These are phyloP conservation scores for Chrysopilus asiliformis DNA, from an alignment of 2,888 invertebrate genomes.

Conservation along the genomic window DNA sequence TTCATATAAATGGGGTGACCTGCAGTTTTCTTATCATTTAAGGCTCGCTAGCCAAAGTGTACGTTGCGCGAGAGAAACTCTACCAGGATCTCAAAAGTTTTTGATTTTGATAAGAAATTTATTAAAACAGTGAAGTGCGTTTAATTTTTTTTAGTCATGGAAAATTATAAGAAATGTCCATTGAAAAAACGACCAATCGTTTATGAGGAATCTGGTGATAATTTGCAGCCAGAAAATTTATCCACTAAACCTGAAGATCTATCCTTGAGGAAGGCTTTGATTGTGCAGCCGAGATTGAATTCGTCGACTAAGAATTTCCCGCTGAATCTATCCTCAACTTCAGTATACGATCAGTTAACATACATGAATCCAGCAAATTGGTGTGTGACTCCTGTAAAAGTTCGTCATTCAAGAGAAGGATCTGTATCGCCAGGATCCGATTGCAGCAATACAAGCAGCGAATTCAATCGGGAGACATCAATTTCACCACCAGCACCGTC, in stretches of 20 bases:
- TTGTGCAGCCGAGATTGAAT: conserved; percentile 27
- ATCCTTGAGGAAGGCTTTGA: too few relatives aligned
- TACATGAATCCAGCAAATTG: conserved; percentile 5
- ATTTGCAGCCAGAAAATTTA: conserved; percentile 6
- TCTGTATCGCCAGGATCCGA: conserved; percentile 10
- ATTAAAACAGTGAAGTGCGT: too few relatives aligned
- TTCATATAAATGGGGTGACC: too few relatives aligned
- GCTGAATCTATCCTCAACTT: conserved; percentile 26
- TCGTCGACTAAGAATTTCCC: neutral
- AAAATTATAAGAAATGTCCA: conserved; percentile 80
- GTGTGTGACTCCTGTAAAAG: neutral
- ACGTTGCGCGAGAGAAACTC: too few relatives aligned
- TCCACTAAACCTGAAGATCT: conserved; percentile 27
- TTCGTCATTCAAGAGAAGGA: conserved; percentile 8
- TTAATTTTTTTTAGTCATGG: too few relatives aligned
- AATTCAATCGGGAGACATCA: conserved; percentile 19
- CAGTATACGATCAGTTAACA: conserved; percentile 12
- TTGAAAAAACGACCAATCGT: conserved; percentile 79
- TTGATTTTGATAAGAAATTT: too few relatives aligned
- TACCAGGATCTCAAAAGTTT: too few relatives aligned
- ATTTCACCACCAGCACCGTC: conserved; percentile 20
- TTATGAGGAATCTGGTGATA: conserved; percentile 49
- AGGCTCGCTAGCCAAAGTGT: too few relatives aligned
- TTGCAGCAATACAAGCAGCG: conserved; percentile 9
- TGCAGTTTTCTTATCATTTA: too few relatives aligned